Base-by-base conservation (phyloP, 2,888 invertebrate genomes). In the Calameuta idolon region DNA sequence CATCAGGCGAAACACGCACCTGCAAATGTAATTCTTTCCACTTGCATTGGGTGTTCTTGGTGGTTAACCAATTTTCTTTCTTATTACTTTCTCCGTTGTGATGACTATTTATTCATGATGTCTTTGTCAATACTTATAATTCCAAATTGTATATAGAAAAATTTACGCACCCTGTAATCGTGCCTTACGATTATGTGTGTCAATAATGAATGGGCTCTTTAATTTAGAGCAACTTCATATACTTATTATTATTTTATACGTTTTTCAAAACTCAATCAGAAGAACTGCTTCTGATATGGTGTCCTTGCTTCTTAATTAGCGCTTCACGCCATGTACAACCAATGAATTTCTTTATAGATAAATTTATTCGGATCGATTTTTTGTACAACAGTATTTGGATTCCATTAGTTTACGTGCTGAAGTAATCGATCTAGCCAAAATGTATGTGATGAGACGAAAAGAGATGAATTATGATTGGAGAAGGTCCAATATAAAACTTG, bases 351-450 rank as follows among this genome's bases (percentile, higher is more conserved):
- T 55, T 55, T 55, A 2, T 55, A 55, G 23, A 55, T 55, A 23
- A 55, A 55, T 23, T 55, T 55, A 55, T 23, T 55, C 55, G 2
- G 55, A 55, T 55, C 55, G 71, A 71, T 71, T 15, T 71, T 30
- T 34, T 71, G 31, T 71, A 71, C 71, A 23, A 71, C 34, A 55
- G 55, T 55, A 55, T 55, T 55, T 71, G 23, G 30, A 71, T 71
- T 71, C 71, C 71, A 23, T 71, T 71, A 31, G 34, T 31, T 30
- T 34, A 9, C 11, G 30, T 33, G 34, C 71, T 34, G 30, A 33
- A 71, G 11, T 30, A 71, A 71, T 71, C 34, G 31, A 23, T 71
- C 31, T 71, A 71, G 34, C 34, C 31, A 34, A 71, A 71, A 33
- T 71, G 23, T 55, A 55, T 55, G 55, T 55, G 55, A 55, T 55